Evolutionary conservation across 2,113 vertebrate species (phyloP).

Genomic region (Spilogale gracilis): DNA sequence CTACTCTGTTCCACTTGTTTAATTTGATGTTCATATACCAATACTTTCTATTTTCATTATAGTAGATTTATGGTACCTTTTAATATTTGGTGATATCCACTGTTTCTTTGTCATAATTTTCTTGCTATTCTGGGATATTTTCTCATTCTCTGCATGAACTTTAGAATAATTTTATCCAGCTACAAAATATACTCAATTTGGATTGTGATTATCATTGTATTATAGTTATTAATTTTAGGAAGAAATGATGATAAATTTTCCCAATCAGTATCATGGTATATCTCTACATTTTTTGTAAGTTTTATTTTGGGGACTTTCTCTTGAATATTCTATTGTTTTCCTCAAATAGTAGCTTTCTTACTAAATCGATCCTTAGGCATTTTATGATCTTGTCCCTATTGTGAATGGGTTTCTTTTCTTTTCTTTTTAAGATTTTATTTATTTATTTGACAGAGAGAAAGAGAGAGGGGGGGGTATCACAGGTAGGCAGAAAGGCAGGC

Average conservation of each 20-base stretch:
- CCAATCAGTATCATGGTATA: background rate
- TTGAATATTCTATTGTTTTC: slow-evolving; percentile 44
- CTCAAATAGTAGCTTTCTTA: background rate
- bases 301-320: slow-evolving; percentile 1
- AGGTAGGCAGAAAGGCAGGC: too few species aligned
- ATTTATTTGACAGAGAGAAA: too few species aligned
- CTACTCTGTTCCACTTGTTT: slow-evolving; percentile 16
- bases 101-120: slow-evolving; percentile 49
- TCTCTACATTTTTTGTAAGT: slow-evolving; percentile 17
- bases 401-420: too few species aligned
- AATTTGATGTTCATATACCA: slow-evolving; percentile 14
- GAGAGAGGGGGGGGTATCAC: too few species aligned
- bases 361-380: slow-evolving; percentile 42
- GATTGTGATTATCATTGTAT: slow-evolving; percentile 35
- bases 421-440: too few species aligned
- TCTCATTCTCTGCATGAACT: slow-evolving; percentile 3
- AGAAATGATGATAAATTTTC: slow-evolving; percentile 10
- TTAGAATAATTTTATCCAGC: slow-evolving; percentile 32
- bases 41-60: slow-evolving; percentile 37
- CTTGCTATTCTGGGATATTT: slow-evolving; percentile 17
- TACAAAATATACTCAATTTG: slow-evolving; percentile 43
- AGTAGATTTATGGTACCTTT: slow-evolving; percentile 31
- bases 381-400: background rate
- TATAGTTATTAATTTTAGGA: slow-evolving; percentile 36
- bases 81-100: background rate